Evolutionary conservation across 2,888 invertebrate genomes (phyloP).

Genomic region (Lymantria dispar): DNA sequence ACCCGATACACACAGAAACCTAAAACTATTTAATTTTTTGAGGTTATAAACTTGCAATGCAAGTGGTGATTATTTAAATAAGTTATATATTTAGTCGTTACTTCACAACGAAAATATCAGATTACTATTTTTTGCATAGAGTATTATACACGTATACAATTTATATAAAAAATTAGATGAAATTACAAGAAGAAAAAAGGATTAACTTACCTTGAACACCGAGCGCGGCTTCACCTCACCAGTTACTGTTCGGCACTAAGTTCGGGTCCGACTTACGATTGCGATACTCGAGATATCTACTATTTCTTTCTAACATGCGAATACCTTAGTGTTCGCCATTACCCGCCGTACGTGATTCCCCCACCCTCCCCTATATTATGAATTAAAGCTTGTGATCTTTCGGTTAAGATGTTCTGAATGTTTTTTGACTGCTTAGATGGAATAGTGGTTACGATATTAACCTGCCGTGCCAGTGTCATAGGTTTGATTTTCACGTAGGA

Average conservation of each 20-base stretch:
- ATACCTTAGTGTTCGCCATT: not conserved
- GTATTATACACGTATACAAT: not conserved
- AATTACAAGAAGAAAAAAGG: not conserved
- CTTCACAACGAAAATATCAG: not conserved
- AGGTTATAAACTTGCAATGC: too few relatives aligned
- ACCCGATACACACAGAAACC: too few relatives aligned
- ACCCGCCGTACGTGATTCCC: not conserved
- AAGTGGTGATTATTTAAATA: too few relatives aligned
- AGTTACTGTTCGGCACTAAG: conserved; percentile 7
- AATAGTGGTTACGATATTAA: too few relatives aligned
- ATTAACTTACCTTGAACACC: not conserved
- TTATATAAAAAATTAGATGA: not conserved
- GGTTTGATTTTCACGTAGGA: too few relatives aligned
- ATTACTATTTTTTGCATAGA: not conserved
- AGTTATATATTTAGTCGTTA: not conserved
- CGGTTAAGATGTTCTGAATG: too few relatives aligned
- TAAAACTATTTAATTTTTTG: too few relatives aligned
- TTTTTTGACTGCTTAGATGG: too few relatives aligned
- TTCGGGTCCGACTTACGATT: conserved; percentile 5
- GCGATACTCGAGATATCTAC: not conserved
- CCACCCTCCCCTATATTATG: not conserved
- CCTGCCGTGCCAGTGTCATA: too few relatives aligned
- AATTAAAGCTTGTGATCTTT: too few relatives aligned
- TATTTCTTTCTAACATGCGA: not conserved
- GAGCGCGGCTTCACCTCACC: conserved; percentile 1